These are phyloP conservation scores for Metalampra italica DNA, from an alignment of 2,888 invertebrate genomes.

Conservation along the genomic window DNA sequence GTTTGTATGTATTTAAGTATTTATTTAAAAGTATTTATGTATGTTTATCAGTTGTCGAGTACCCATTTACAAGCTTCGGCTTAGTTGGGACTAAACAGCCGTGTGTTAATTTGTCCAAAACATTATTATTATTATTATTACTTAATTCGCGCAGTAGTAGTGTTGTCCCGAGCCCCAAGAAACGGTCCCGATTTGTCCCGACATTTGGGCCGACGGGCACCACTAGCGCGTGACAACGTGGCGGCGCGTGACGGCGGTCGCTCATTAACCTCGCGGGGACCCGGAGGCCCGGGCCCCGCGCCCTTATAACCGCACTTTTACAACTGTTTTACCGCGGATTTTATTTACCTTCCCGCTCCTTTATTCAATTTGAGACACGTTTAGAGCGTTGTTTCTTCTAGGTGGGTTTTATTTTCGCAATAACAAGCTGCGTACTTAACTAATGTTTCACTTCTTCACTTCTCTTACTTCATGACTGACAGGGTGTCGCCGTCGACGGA, in stretches of 20 bases:
- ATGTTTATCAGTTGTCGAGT: too few species aligned
- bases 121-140: too few species aligned
- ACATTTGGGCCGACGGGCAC: background rate
- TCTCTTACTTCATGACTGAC: too few species aligned
- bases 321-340: slow-evolving; percentile 18
- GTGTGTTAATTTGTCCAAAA: too few species aligned
- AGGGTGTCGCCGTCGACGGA: too few species aligned
- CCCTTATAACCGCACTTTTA: slow-evolving; percentile 8
- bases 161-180: too few species aligned
- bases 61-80: too few species aligned
- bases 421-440: background rate
- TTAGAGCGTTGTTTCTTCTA: background rate
- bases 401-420: background rate
- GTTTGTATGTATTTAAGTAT: too few species aligned
- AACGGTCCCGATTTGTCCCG: background rate
- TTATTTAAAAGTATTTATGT: too few species aligned
- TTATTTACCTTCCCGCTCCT: slow-evolving; percentile 17
- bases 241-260: background rate
- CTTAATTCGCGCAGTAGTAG: too few species aligned
- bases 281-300: background rate
- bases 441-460: too few species aligned
- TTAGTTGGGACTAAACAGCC: too few species aligned
- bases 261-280: background rate
- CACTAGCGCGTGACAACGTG: background rate
- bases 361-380: slow-evolving; percentile 20